A percentile compares a stretch with the other conserved stretches of the same genome.
Conservation (phyloP, 2,113 vertebrate species). For the Aegithalos caudatus region DNA sequence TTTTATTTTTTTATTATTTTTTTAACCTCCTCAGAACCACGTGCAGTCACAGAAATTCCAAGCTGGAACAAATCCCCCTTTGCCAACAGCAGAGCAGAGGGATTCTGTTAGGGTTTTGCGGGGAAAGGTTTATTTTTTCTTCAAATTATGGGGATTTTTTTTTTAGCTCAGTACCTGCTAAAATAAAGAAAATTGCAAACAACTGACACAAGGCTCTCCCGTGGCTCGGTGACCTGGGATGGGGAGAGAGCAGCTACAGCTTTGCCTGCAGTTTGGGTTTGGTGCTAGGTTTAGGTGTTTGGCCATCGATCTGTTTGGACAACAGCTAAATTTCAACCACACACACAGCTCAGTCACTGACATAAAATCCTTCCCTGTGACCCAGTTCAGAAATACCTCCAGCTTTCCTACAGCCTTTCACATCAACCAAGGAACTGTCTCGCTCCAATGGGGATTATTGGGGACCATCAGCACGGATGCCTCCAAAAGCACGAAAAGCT, state of each 20-base stretch:
- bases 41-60: background rate
- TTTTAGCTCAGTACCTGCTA: background rate
- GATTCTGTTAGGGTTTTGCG: fast-evolving
- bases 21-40: background rate
- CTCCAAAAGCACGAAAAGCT: background rate
- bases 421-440: background rate
- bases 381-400: background rate
- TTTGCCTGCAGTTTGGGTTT: background rate
- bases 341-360: fast-evolving
- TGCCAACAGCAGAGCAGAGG: background rate
- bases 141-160: background rate
- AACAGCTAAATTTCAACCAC: background rate
- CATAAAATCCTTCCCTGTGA: background rate
- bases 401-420: background rate
- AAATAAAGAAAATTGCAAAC: background rate
- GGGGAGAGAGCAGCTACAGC: background rate
- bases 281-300: background rate
- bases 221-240: background rate
- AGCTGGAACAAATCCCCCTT: background rate
- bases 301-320: background rate
- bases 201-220: background rate
- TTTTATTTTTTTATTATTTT: background rate
- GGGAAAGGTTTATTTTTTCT: background rate
- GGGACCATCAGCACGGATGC: background rate
- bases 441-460: fast-evolving